Conservation (phyloP, 2,888 invertebrate genomes). For the Rhamnusium bicolor region DNA sequence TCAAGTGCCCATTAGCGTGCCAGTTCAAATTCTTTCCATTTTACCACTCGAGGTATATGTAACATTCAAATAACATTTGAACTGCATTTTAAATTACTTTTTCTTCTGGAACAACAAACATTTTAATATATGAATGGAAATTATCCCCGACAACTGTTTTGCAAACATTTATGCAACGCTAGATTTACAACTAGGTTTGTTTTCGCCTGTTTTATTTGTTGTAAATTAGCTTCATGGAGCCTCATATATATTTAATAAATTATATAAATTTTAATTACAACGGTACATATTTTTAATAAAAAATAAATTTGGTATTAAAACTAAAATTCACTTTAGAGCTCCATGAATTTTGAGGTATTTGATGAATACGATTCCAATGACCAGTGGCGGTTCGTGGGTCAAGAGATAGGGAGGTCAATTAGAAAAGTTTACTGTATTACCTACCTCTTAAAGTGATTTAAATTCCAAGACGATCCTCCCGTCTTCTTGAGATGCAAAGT, state of each 20-base stretch:
- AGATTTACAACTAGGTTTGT: neutral
- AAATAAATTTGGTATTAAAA: too few relatives aligned
- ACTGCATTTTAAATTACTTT: slow-evolving; percentile 11
- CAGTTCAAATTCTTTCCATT: neutral
- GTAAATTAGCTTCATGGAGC: neutral
- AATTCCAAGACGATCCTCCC: too few relatives aligned
- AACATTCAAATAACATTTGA: neutral
- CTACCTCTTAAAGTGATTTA: too few relatives aligned
- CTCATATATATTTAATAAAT: neutral
- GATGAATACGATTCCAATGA: too few relatives aligned
- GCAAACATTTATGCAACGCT: neutral
- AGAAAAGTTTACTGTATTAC: too few relatives aligned
- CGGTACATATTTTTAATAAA: too few relatives aligned
- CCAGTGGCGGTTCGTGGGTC: too few relatives aligned
- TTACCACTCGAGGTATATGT: neutral
- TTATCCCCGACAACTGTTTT: neutral
- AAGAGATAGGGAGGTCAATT: too few relatives aligned
- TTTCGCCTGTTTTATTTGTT: neutral
- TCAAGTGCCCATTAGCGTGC: neutral
- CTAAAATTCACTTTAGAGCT: too few relatives aligned
- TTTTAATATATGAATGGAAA: neutral
- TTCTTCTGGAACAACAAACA: neutral
- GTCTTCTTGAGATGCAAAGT: too few relatives aligned
- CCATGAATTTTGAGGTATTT: too few relatives aligned
- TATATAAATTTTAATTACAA: neutral